phyloP scores from a whole-genome alignment of 2,113 vertebrate genomes.

The Gavia stellata region DNA sequence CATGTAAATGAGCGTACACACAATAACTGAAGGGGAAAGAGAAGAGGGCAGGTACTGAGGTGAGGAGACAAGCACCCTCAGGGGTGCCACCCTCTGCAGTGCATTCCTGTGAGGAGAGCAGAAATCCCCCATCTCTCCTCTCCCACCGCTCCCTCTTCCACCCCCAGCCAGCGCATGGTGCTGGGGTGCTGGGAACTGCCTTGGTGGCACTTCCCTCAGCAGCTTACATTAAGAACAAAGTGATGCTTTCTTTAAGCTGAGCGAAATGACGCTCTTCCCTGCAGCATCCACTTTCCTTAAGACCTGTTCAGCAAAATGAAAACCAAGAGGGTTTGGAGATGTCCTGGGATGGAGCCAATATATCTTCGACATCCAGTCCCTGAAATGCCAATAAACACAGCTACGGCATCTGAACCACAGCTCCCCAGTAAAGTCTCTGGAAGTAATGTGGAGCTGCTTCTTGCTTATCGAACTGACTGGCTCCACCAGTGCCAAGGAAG shows the following conservation, averaged over 20 bases:
- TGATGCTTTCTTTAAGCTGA: background rate
- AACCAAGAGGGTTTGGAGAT: background rate
- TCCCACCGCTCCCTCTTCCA: background rate
- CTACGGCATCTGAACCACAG: rapidly evolving
- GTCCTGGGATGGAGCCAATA: background rate
- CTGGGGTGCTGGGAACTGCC: background rate
- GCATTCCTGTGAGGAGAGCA: background rate
- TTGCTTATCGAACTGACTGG: background rate
- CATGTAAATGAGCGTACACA: background rate
- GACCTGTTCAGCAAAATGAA: background rate
- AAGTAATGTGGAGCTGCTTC: background rate
- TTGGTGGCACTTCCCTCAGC: background rate
- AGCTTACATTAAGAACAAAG: background rate
- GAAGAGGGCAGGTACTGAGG: background rate
- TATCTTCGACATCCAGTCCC: background rate
- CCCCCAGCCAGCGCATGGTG: background rate
- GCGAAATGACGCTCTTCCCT: background rate
- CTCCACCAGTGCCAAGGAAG: background rate
- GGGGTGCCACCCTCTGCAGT: background rate
- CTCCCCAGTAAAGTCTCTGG: background rate
- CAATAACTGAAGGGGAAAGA: background rate
- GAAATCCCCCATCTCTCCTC: background rate
- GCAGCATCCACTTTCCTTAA: background rate
- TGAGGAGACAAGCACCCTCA: background rate
- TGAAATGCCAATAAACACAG: background rate